Percentiles rank a stretch among this genome's conserved stretches.
Conservation (phyloP, 2,888 invertebrate genomes). For the Synanthedon tipuliformis region DNA sequence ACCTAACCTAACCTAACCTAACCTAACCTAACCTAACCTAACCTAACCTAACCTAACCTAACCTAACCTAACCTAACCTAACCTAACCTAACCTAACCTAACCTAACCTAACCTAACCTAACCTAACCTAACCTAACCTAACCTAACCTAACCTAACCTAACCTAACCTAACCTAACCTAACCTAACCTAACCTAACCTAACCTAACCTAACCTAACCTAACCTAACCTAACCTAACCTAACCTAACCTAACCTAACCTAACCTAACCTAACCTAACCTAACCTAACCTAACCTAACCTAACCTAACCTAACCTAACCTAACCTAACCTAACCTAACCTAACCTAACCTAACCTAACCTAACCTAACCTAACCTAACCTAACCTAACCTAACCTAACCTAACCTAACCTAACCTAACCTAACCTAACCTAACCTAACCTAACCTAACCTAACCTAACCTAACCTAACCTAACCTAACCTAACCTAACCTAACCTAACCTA, state of each 20-base stretch:
- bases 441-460: conserved; percentile 5
- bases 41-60: background rate
- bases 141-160: conserved; percentile 8
- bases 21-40: conserved; percentile 1
- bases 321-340: conserved; percentile 3
- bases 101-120: conserved; percentile 8
- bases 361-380: conserved; percentile 4
- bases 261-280: conserved; percentile 8
- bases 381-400: conserved; percentile 4
- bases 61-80: conserved; percentile 3
- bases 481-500: conserved; percentile 6
- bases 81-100: conserved; percentile 6
- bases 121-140: conserved; percentile 10
- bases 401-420: conserved; percentile 5
- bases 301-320: conserved; percentile 5
- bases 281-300: conserved; percentile 8
- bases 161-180: conserved; percentile 2
- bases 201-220: conserved; percentile 2
- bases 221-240: conserved; percentile 5
- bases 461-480: conserved; percentile 4
- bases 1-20: conserved; percentile 9
- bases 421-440: conserved; percentile 5
- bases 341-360: conserved; percentile 2
- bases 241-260: conserved; percentile 8
- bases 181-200: conserved; percentile 3